phyloP scores from a whole-genome alignment of 2,888 invertebrate species.

The Ephialtes manifestator region DNA sequence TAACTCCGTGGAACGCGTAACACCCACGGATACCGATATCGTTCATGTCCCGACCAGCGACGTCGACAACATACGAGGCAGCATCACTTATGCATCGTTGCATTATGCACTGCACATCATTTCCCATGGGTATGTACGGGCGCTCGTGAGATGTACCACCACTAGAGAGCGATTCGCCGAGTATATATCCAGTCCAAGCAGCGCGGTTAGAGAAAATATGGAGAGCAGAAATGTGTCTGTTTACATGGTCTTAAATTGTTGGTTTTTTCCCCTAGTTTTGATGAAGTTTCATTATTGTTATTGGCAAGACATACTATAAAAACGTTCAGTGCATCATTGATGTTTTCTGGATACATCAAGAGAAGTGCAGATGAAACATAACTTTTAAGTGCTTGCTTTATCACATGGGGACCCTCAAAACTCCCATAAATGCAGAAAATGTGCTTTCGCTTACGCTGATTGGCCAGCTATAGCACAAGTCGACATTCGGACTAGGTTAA shows the following conservation, averaged over 20 bases:
- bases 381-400: too few species aligned
- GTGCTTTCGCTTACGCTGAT: too few species aligned
- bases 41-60: constrained; percentile 60
- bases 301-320: neutral
- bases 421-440: too few species aligned
- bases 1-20: constrained; percentile 68
- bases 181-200: neutral
- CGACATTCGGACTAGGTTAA: too few species aligned
- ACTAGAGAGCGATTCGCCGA: neutral
- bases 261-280: neutral
- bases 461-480: too few species aligned
- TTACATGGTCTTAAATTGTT: neutral
- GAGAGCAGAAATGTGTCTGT: neutral
- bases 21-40: constrained; percentile 67
- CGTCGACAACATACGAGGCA: constrained; percentile 72
- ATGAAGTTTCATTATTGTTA: neutral
- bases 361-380: too few species aligned
- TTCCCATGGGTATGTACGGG: constrained; percentile 77
- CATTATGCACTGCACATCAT: constrained; percentile 81
- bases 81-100: constrained; percentile 78
- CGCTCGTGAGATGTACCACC: constrained; percentile 21
- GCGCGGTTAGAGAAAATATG: neutral
- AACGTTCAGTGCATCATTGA: too few species aligned
- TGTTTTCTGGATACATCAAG: too few species aligned
- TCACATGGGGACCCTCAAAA: too few species aligned